A percentile compares a stretch with the other conserved stretches of the same genome.
Evolutionary conservation across 2,113 vertebrate genomes (phyloP).

Genomic region (Agapornis roseicollis): DNA sequence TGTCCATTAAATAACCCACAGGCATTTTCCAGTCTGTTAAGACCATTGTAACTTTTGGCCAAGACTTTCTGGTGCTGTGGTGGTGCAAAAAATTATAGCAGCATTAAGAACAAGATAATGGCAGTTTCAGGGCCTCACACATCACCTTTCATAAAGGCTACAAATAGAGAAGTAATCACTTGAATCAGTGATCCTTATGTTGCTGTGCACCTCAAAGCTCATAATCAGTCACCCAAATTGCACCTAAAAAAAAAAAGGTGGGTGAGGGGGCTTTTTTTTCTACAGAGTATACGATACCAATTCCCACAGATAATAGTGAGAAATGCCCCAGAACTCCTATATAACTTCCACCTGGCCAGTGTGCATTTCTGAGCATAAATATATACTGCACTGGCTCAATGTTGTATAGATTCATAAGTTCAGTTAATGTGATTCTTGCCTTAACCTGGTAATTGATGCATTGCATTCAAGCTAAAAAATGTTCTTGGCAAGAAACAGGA

Average conservation of each 20-base stretch:
- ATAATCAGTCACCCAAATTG: neutral
- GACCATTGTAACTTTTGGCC: neutral
- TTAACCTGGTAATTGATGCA: neutral
- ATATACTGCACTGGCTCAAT: neutral
- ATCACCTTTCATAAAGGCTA: neutral
- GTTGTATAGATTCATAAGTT: neutral
- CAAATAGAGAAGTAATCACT: neutral
- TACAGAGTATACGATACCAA: fast-evolving
- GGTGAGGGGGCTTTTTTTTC: neutral
- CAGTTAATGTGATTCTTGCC: neutral
- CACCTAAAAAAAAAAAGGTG: neutral
- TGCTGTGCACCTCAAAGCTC: neutral
- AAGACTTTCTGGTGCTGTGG: neutral
- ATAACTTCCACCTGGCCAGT: neutral
- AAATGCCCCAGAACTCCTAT: neutral
- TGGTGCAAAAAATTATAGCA: neutral
- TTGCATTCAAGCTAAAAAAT: neutral
- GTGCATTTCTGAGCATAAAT: neutral
- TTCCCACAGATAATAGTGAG: neutral
- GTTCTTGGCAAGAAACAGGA: neutral
- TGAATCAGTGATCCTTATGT: neutral
- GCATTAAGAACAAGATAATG: neutral
- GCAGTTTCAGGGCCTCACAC: neutral
- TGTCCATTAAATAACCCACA: neutral
- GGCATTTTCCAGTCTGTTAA: neutral